These are phyloP conservation scores for Tachypleus tridentatus DNA, from an alignment of 1,140 invertebrate genomes.

Conservation along the genomic window DNA sequence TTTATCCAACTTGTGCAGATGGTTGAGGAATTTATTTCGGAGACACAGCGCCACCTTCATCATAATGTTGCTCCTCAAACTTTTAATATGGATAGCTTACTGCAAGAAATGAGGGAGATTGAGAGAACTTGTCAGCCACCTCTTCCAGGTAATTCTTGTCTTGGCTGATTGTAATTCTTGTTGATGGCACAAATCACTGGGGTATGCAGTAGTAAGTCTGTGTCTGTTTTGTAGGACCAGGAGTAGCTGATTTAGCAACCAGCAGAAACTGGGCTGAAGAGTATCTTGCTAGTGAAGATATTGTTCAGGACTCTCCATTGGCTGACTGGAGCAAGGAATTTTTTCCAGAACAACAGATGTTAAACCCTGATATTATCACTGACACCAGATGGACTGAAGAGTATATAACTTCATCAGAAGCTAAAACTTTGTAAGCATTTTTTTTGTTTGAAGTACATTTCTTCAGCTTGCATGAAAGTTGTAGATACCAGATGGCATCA, in stretches of 20 bases:
- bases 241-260: conserved; percentile 37
- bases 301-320: neutral
- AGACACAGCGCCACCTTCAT: conserved; percentile 39
- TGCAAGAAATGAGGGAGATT: conserved; percentile 58
- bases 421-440: conserved; percentile 30
- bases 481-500: too few species aligned
- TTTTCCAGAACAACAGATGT: neutral
- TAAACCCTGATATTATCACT: conserved; percentile 2
- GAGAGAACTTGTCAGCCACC: conserved; percentile 36
- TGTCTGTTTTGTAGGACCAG: conserved; percentile 39
- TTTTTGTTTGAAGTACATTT: conserved; percentile 10
- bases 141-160: conserved; percentile 28
- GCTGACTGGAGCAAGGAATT: neutral
- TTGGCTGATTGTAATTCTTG: neutral
- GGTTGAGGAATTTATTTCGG: conserved; percentile 56
- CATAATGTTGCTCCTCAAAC: conserved; percentile 49
- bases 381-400: conserved; percentile 44
- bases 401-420: conserved; percentile 40
- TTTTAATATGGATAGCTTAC: conserved; percentile 59
- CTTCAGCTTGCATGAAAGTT: too few species aligned
- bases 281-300: conserved; percentile 23
- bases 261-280: conserved; percentile 31
- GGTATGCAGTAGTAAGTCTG: conserved; percentile 28
- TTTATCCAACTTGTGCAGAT: conserved; percentile 36
- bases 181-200: conserved; percentile 15